phyloP scores from a whole-genome alignment of 37 sponge, comb jelly and placozoan species.

The Corticium candelabrum region DNA sequence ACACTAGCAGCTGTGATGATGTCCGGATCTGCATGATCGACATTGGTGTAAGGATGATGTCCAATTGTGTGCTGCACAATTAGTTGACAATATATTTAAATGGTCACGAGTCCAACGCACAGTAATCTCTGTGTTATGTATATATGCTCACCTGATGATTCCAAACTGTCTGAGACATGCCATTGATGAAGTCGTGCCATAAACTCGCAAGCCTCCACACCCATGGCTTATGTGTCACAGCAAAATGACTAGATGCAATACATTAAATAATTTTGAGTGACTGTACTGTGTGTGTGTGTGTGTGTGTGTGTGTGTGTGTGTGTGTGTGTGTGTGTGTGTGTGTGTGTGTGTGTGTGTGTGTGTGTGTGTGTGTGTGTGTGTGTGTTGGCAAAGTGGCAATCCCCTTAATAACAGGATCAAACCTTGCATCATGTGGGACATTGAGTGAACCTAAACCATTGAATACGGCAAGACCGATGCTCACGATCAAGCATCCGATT shows the following conservation, averaged over 20 bases:
- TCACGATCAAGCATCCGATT: too few relatives aligned
- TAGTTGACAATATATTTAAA: not conserved
- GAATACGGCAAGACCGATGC: too few relatives aligned
- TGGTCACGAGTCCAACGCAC: not conserved
- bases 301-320: too few relatives aligned
- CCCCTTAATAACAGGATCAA: too few relatives aligned
- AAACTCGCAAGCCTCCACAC: constrained; percentile 71
- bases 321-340: too few relatives aligned
- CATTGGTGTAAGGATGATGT: constrained; percentile 89
- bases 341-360: too few relatives aligned
- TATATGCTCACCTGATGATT: constrained; percentile 48
- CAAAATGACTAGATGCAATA: constrained; percentile 63
- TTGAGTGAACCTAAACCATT: too few relatives aligned
- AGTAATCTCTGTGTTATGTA: too few relatives aligned
- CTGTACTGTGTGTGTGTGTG: too few relatives aligned
- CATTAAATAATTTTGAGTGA: too few relatives aligned
- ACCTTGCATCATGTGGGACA: constrained; percentile 92
- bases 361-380: too few relatives aligned
- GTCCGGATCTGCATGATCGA: constrained; percentile 88
- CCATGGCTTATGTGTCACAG: constrained; percentile 91
- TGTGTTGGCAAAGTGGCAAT: not conserved
- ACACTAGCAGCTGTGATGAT: constrained; percentile 63
- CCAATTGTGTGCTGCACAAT: constrained; percentile 62
- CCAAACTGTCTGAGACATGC: constrained; percentile 74
- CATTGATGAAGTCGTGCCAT: constrained; percentile 68